A percentile compares a stretch with the other conserved stretches of the same genome.
These are phyloP conservation scores for Lepeophtheirus salmonis DNA, from an alignment of 1,140 invertebrate genomes.

Conservation along the genomic window DNA sequence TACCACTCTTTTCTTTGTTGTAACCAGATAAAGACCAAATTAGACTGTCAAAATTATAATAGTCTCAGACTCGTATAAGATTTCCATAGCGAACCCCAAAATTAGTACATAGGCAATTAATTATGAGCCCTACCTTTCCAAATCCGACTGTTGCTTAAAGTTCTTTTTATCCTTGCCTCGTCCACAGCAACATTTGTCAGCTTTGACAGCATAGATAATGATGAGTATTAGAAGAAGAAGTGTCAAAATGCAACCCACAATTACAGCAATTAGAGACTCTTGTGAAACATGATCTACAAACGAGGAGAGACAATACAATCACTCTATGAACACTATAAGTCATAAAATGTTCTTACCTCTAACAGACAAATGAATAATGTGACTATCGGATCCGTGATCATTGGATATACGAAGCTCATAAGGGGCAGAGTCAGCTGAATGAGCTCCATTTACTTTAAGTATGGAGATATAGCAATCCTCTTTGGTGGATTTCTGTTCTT, in stretches of 20 bases:
- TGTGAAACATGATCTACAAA: constrained; percentile 11
- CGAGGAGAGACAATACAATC: not conserved
- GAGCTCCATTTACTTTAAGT: constrained; percentile 44
- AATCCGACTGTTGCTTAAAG: not conserved
- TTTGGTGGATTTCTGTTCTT: constrained; percentile 27
- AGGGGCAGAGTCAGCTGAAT: constrained; percentile 27
- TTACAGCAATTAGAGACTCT: constrained; percentile 6
- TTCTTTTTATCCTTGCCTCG: not conserved
- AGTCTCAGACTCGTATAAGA: too few species aligned
- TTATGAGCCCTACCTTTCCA: constrained; percentile 8
- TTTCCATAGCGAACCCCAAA: too few species aligned
- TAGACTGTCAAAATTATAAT: too few species aligned
- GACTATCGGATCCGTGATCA: constrained; percentile 20
- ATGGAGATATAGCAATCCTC: constrained; percentile 32
- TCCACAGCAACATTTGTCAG: constrained; percentile 4
- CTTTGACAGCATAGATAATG: constrained; percentile 5
- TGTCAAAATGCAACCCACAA: constrained; percentile 11
- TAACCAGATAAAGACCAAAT: too few species aligned
- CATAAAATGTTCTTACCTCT: constrained; percentile 18
- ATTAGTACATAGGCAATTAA: too few species aligned
- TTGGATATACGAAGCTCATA: constrained; percentile 24
- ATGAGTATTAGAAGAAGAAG: constrained; percentile 13
- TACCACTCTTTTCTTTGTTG: too few species aligned
- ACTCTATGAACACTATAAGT: not conserved
- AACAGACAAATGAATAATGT: constrained; percentile 22